Evolutionary conservation across 2,888 invertebrate species (phyloP).

Genomic region (Odiellus spinosus): DNA sequence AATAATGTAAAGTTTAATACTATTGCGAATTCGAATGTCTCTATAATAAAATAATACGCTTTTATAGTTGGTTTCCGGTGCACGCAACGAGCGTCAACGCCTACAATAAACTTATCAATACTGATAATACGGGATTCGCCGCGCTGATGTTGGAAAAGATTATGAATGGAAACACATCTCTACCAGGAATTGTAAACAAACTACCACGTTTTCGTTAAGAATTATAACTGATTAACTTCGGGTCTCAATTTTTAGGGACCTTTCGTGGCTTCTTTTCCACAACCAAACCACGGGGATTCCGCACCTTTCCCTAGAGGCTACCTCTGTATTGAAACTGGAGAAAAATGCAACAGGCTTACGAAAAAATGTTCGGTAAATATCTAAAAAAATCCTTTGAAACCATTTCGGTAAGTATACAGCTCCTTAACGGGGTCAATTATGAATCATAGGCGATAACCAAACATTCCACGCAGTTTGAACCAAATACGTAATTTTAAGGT

Average conservation of each 20-base stretch:
- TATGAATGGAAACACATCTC: slow-evolving; percentile 45
- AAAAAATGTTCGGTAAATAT: slow-evolving; percentile 43
- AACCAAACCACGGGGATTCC: slow-evolving; percentile 80
- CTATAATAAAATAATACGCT: not conserved
- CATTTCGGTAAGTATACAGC: too few relatives aligned
- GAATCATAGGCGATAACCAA: too few relatives aligned
- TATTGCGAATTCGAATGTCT: too few relatives aligned
- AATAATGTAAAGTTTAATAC: slow-evolving; percentile 41
- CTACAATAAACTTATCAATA: slow-evolving; percentile 66
- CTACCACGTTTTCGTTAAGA: too few relatives aligned
- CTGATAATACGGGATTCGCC: slow-evolving; percentile 85
- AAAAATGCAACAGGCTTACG: slow-evolving; percentile 52
- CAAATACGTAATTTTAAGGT: too few relatives aligned
- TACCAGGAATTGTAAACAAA: slow-evolving; percentile 53
- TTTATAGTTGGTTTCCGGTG: slow-evolving; percentile 67
- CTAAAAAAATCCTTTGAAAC: too few relatives aligned
- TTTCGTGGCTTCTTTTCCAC: slow-evolving; percentile 81
- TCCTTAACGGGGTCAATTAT: too few relatives aligned
- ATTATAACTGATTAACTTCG: not conserved
- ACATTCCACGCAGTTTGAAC: too few relatives aligned
- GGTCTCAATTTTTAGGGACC: slow-evolving; percentile 51
- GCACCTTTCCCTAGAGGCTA: slow-evolving; percentile 79
- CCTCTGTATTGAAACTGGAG: slow-evolving; percentile 55
- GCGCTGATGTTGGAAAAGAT: slow-evolving; percentile 62
- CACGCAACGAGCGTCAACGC: slow-evolving; percentile 93